Conservation (phyloP, 1,140 invertebrate species). For the Drosophila lacteicornis region DNA sequence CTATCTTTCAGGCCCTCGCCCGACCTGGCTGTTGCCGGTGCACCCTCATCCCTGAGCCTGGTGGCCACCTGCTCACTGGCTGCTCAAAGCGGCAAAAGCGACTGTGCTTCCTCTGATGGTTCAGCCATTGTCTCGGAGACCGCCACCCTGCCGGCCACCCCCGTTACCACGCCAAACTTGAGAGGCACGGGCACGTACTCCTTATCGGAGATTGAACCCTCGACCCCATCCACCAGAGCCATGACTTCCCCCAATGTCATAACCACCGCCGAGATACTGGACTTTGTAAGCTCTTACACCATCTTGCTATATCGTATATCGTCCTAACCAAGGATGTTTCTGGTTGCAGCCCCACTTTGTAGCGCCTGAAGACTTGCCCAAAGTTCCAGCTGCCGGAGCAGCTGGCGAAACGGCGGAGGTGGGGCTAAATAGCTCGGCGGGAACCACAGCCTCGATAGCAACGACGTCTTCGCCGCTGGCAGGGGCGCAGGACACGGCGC, state of each 20-base stretch:
- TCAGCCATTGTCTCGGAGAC: slow-evolving; percentile 42
- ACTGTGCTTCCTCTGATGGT: slow-evolving; percentile 33
- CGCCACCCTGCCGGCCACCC: slow-evolving; percentile 54
- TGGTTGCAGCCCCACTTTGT: slow-evolving; percentile 48
- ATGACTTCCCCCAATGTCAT: slow-evolving; percentile 66
- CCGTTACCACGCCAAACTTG: slow-evolving; percentile 44
- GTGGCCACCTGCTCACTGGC: slow-evolving; percentile 59
- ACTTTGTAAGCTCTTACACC: slow-evolving; percentile 44
- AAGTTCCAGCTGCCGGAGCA: slow-evolving; percentile 27
- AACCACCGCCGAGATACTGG: slow-evolving; percentile 63
- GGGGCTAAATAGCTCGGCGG: slow-evolving; percentile 64
- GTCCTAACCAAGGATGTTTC: neutral
- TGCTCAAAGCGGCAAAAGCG: slow-evolving; percentile 34
- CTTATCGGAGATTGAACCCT: slow-evolving; percentile 51
- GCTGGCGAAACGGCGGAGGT: slow-evolving; percentile 49
- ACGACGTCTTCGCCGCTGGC: slow-evolving; percentile 57
- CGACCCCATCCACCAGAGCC: slow-evolving; percentile 60
- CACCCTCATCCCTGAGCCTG: slow-evolving; percentile 56
- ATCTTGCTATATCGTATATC: too few species aligned
- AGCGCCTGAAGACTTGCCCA: slow-evolving; percentile 54
- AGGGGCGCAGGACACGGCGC: slow-evolving; percentile 23
- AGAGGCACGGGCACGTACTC: slow-evolving; percentile 56
- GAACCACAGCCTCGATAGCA: slow-evolving; percentile 67
- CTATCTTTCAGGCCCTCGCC: slow-evolving; percentile 52
- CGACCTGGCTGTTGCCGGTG: slow-evolving; percentile 24